Percentiles rank a stretch among this genome's conserved stretches.
These are phyloP conservation scores for Pyrrhosoma nymphula DNA, from an alignment of 2,888 invertebrate genomes.

Conservation along the genomic window DNA sequence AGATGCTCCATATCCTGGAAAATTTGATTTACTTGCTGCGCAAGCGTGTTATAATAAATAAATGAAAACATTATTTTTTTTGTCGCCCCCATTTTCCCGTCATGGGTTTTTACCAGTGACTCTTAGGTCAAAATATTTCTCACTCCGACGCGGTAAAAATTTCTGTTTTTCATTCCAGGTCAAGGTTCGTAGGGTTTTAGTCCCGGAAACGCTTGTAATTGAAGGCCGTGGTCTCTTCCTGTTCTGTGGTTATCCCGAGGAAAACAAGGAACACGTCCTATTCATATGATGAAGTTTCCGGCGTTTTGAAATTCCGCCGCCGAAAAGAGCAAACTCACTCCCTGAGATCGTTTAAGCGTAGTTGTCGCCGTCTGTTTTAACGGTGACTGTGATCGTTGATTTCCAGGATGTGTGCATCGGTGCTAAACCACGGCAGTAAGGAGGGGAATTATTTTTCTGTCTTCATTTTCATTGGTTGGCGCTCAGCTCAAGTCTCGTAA, in stretches of 20 bases:
- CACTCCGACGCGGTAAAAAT: not conserved
- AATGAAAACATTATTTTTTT: not conserved
- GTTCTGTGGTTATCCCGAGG: not conserved
- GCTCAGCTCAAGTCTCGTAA: not conserved
- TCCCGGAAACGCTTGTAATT: not conserved
- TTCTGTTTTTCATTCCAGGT: not conserved
- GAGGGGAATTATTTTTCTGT: not conserved
- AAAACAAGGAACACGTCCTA: not conserved
- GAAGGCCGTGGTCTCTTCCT: not conserved
- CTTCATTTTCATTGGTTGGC: not conserved
- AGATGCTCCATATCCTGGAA: no score
- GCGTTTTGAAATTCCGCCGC: not conserved
- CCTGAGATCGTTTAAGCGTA: not conserved
- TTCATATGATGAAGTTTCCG: conserved; percentile 21
- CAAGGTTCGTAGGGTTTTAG: not conserved
- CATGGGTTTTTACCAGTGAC: not conserved
- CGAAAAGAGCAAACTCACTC: not conserved
- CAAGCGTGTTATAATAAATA: no score
- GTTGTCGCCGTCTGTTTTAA: not conserved
- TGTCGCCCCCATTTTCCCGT: not conserved
- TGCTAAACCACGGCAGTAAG: not conserved
- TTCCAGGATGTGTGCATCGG: not conserved
- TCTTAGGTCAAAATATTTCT: not conserved
- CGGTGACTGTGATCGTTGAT: not conserved
- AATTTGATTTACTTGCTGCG: no score